Evolutionary conservation across 2,797 vertebrate species (phyloP), one percentile per base, ranked within the genome.

Genomic region (Pseudotriccus pelzelni): DNA sequence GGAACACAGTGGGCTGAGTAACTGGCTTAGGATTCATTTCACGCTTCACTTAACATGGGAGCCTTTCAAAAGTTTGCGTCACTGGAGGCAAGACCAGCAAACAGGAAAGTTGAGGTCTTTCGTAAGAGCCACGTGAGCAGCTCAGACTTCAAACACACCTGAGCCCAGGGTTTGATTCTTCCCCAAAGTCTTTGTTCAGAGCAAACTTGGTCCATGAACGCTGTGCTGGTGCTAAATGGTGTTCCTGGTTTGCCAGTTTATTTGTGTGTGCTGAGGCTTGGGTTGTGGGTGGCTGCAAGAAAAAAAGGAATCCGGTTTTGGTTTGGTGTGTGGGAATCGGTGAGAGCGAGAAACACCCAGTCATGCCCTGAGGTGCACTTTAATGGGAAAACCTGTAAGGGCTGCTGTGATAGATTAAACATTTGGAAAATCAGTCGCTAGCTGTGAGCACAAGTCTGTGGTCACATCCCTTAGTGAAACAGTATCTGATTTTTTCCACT

Each of bases 101-200:
- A 84, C 75, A 41, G 84, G 94, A 90, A 84, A 47, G 91, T 77
- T 78, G 21, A 72, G 68, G 7, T 88, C 43, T 94, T 93, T 75
- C 2, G 0, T 49, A 84, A 94, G 79, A 92, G 36, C 53, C 4
- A 0, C 18, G 6, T n/a, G 68, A 80, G 37, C 36, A 12, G 17
- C 30, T 76, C 14, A 32, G 32, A 7, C 41, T 37, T 72, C 3
- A 53, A 72, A 59, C 2, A 0, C 14, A 15, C 4, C 36, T 69
- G 52, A 55, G 55, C 4, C 23, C 8, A 18, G 60, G 30, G n/a
- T 46, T 64, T 59, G 68, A 36, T 73, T 74, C 39, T 85, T 85
- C 28, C 39, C 52, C 21, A 14, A 9, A 11, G 12, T 55, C 47
- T 75, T 63, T 68, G 15, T 39, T 72, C 32, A 22, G 22, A 72